phyloP scores from a whole-genome alignment of 2,797 vertebrate genomes.

The Siniperca undulata region DNA sequence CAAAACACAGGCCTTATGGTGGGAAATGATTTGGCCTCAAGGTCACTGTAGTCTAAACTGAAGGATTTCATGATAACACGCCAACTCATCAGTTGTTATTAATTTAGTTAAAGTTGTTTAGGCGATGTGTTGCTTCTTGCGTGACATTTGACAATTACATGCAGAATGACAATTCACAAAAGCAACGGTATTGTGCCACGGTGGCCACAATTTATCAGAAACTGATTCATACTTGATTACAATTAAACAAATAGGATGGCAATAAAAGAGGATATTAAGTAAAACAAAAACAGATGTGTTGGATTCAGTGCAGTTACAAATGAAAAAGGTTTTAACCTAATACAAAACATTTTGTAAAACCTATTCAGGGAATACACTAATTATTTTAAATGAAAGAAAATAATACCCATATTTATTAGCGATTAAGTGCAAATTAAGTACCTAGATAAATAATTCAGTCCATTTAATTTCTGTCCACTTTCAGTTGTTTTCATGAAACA shows the following conservation, averaged over 20 bases:
- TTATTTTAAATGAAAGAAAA: neutral
- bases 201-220: neutral
- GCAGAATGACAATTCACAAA: neutral
- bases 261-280: neutral
- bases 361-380: neutral
- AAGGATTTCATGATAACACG: constrained; percentile 34
- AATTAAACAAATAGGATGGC: neutral
- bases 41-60: constrained; percentile 48
- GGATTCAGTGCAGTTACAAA: neutral
- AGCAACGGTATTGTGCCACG: neutral
- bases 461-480: neutral
- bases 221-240: neutral
- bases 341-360: neutral
- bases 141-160: constrained; percentile 17
- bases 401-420: neutral
- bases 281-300: neutral
- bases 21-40: constrained; percentile 62
- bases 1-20: constrained; percentile 43
- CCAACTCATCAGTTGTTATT: constrained; percentile 33
- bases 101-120: constrained; percentile 18
- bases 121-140: constrained; percentile 5
- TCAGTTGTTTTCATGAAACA: neutral
- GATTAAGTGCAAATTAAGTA: neutral
- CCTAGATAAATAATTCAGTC: neutral
- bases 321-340: neutral